These are phyloP conservation scores for Mionectes macconnelli DNA, from an alignment of 2,113 vertebrate genomes.

Conservation along the genomic window DNA sequence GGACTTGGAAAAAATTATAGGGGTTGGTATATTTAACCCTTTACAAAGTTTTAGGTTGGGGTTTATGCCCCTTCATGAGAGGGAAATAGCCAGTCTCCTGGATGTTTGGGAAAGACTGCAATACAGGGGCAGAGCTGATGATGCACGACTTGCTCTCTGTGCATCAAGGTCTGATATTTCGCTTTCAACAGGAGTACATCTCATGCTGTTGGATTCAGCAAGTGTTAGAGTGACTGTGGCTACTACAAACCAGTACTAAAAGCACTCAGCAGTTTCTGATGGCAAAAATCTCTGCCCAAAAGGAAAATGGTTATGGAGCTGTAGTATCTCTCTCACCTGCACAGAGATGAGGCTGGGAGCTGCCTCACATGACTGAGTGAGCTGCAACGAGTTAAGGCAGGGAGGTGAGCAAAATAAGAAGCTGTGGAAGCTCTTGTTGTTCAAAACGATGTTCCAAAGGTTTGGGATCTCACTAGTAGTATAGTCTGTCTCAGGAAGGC, in stretches of 20 bases:
- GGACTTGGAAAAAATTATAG: neutral
- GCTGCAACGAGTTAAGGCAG: neutral
- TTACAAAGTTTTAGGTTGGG: neutral
- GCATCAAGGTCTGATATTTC: neutral
- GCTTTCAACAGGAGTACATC: neutral
- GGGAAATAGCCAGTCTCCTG: neutral
- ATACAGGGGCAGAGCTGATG: neutral
- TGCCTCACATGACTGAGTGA: neutral
- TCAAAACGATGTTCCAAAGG: no score
- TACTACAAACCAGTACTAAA: neutral
- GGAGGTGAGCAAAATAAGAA: neutral
- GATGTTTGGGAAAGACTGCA: neutral
- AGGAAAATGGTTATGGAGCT: neutral
- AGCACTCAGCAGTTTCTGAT: neutral
- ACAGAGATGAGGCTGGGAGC: neutral
- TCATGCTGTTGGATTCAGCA: neutral
- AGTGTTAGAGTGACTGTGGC: neutral
- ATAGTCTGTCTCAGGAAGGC: neutral
- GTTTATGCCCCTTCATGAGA: neutral
- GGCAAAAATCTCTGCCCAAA: neutral
- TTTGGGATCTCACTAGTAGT: neutral
- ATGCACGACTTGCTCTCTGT: neutral
- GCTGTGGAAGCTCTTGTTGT: neutral
- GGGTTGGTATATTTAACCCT: neutral
- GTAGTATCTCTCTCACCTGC: rapidly evolving